A percentile compares a stretch with the other conserved stretches of the same genome.
These are phyloP conservation scores for Bellardia bayeri DNA, from an alignment of 2,888 invertebrate species.

Conservation along the genomic window DNA sequence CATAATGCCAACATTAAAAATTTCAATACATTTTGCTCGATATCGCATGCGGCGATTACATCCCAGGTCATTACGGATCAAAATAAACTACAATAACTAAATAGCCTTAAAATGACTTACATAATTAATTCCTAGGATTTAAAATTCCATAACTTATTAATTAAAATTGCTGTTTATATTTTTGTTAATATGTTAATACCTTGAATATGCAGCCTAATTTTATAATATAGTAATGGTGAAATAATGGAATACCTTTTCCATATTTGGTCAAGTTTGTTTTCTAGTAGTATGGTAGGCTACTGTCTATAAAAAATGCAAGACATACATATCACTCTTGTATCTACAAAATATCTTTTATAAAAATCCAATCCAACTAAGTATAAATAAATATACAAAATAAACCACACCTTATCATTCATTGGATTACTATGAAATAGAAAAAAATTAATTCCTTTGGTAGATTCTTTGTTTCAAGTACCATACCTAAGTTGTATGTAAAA, in stretches of 20 bases:
- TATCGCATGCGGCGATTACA: too few species aligned
- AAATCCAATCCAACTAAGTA: not conserved
- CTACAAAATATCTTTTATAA: not conserved
- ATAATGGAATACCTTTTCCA: not conserved
- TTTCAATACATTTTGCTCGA: too few species aligned
- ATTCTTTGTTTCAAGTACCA: slow-evolving; percentile 51
- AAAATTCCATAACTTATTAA: too few species aligned
- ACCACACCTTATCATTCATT: slow-evolving; percentile 65
- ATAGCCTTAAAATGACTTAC: too few species aligned
- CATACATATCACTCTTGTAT: not conserved
- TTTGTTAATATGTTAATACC: too few species aligned
- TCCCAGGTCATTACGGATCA: too few species aligned
- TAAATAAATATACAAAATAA: slow-evolving; percentile 14
- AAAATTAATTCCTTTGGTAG: slow-evolving; percentile 41
- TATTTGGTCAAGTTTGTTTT: slow-evolving; percentile 18
- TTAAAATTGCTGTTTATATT: too few species aligned
- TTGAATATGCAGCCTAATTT: not conserved
- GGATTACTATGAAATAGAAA: slow-evolving; percentile 13
- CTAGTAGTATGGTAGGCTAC: not conserved
- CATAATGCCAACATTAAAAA: too few species aligned
- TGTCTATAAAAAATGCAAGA: not conserved
- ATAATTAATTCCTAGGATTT: too few species aligned
- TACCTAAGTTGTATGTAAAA: slow-evolving; percentile 37
- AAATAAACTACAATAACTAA: too few species aligned
- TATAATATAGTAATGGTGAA: not conserved